Conservation (phyloP, 2,888 invertebrate species). For the Thalpophila matura region DNA sequence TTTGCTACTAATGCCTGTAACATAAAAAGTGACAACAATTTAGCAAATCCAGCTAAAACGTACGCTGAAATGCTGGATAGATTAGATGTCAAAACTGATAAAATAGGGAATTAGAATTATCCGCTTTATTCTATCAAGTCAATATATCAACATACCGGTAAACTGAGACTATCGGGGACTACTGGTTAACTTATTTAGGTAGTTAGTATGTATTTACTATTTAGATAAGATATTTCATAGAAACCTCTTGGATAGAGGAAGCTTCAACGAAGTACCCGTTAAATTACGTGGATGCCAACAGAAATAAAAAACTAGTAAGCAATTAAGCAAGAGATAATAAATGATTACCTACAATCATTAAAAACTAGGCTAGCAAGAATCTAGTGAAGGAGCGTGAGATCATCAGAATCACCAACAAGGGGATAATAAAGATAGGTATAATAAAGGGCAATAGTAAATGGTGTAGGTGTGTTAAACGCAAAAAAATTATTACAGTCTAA, state of each 20-base stretch:
- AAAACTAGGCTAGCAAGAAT: slow-evolving; percentile 15
- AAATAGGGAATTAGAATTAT: not conserved
- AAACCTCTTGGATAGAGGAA: not conserved
- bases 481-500: too few species aligned
- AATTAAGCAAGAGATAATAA: slow-evolving; percentile 12
- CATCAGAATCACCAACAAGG: not conserved
- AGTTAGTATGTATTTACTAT: too few species aligned
- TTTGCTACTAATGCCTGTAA: slow-evolving; percentile 91
- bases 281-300: slow-evolving; percentile 1
- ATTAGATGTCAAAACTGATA: too few species aligned
- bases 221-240: not conserved
- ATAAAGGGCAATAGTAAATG: not conserved
- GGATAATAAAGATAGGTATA: not conserved
- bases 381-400: slow-evolving; percentile 2
- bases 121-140: too few species aligned
- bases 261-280: not conserved
- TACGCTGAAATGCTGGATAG: too few species aligned
- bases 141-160: not conserved
- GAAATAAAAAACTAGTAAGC: slow-evolving; percentile 3
- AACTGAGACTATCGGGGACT: too few species aligned
- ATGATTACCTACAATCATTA: not conserved
- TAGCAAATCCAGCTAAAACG: not conserved
- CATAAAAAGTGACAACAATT: not conserved
- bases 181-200: too few species aligned
- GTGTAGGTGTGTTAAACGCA: not conserved